Evolutionary conservation across 2,888 invertebrate genomes (phyloP).

Genomic region (Drosophila meridiana): DNA sequence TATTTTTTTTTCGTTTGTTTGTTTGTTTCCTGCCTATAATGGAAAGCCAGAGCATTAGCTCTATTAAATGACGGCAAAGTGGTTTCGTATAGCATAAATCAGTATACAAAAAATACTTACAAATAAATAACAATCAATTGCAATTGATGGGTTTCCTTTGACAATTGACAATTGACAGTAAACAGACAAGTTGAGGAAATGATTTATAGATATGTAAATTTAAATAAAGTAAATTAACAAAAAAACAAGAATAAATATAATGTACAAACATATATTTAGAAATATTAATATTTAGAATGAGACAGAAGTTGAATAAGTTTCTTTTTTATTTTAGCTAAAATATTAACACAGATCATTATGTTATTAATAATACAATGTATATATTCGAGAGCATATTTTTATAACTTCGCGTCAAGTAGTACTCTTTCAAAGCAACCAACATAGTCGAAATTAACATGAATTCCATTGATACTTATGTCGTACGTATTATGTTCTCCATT

Average conservation of each 20-base stretch:
- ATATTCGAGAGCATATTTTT: too few species aligned
- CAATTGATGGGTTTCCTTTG: conserved; percentile 5
- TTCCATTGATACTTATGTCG: conserved; percentile 47
- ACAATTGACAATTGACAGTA: conserved; percentile 6
- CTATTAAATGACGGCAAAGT: conserved; percentile 26
- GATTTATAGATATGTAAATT: neutral
- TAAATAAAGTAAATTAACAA: neutral
- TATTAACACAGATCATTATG: too few species aligned
- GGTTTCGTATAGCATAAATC: conserved; percentile 9
- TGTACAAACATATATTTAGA: neutral
- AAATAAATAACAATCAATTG: conserved; percentile 10
- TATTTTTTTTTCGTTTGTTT: conserved; percentile 1
- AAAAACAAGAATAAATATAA: neutral
- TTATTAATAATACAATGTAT: too few species aligned
- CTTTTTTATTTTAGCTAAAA: too few species aligned
- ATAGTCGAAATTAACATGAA: conserved; percentile 4
- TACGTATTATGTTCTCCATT: conserved; percentile 39
- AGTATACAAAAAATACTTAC: conserved; percentile 19
- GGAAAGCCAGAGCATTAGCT: conserved; percentile 35
- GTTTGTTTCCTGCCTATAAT: conserved; percentile 50
- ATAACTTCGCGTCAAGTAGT: neutral
- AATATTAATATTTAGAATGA: neutral
- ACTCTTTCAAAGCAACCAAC: neutral
- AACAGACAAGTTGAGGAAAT: conserved; percentile 1
- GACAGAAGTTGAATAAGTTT: too few species aligned